Conservation (phyloP, 2,113 vertebrate genomes). For the Crotophaga sulcirostris region DNA sequence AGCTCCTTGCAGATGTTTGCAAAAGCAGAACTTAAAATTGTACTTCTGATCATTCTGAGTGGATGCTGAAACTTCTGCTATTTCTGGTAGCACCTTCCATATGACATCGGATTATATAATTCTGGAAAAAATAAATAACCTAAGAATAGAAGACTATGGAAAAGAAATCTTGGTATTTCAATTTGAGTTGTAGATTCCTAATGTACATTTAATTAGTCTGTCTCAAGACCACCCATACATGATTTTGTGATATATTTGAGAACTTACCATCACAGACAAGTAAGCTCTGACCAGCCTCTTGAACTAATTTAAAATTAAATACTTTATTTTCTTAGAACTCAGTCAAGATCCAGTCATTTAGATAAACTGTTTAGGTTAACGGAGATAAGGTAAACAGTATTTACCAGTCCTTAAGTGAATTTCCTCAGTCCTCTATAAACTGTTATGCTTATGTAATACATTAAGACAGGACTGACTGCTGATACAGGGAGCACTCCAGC, state of each 20-base stretch:
- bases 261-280: neutral
- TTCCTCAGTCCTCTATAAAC: constrained; percentile 34
- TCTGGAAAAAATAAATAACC: neutral
- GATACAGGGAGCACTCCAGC: neutral
- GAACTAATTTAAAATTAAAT: neutral
- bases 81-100: rapidly evolving
- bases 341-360: constrained; percentile 1
- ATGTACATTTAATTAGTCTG: neutral
- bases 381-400: constrained; percentile 40
- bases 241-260: neutral
- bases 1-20: neutral
- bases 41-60: neutral
- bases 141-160: neutral
- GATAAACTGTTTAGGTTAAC: constrained; percentile 27
- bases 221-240: neutral
- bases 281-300: neutral
- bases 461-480: neutral
- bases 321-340: neutral
- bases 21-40: neutral
- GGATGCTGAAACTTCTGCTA: neutral
- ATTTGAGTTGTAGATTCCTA: neutral
- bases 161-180: neutral
- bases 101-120: neutral
- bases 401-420: constrained; percentile 10
- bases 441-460: constrained; percentile 15